A percentile compares a stretch with the other conserved stretches of the same genome.
Evolutionary conservation across 2,888 invertebrate species (phyloP).

Genomic region (Trichopria drosophilae): DNA sequence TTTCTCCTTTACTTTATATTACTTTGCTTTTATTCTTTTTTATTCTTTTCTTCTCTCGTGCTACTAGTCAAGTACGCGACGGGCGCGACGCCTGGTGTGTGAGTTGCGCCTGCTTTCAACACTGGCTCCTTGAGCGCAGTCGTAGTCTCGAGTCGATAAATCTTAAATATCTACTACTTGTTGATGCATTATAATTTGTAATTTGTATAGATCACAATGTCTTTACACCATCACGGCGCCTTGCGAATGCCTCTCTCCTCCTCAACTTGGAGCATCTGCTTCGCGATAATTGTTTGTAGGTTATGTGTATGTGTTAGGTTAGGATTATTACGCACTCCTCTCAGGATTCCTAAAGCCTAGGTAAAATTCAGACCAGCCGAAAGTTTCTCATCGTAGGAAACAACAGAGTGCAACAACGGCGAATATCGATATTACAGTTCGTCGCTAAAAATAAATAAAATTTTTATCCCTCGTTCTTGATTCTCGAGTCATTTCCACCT

Average conservation of each 20-base stretch:
- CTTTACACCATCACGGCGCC: constrained; percentile 54
- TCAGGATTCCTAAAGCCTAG: constrained; percentile 51
- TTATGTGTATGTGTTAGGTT: too few relatives aligned
- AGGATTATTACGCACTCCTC: too few relatives aligned
- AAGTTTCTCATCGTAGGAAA: constrained; percentile 46
- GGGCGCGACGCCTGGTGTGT: too few relatives aligned
- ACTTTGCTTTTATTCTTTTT: too few relatives aligned
- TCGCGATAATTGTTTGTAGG: too few relatives aligned
- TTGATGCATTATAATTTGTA: constrained; percentile 55
- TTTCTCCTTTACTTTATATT: constrained; percentile 39
- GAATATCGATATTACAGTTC: constrained; percentile 35
- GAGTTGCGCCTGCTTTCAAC: too few relatives aligned
- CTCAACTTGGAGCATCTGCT: too few relatives aligned
- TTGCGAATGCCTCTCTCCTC: too few relatives aligned
- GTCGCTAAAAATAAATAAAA: constrained; percentile 54
- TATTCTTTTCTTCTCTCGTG: too few relatives aligned
- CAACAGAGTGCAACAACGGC: constrained; percentile 37
- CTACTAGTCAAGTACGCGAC: too few relatives aligned
- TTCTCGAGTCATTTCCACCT: constrained; percentile 17
- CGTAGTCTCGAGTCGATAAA: too few relatives aligned
- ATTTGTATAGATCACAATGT: constrained; percentile 56
- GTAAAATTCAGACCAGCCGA: constrained; percentile 58
- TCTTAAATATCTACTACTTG: constrained; percentile 54
- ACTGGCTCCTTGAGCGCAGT: too few relatives aligned
- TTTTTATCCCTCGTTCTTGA: constrained; percentile 38